Base-by-base conservation (phyloP, 1,140 invertebrate species). In the Probaryconus sp. region DNA sequence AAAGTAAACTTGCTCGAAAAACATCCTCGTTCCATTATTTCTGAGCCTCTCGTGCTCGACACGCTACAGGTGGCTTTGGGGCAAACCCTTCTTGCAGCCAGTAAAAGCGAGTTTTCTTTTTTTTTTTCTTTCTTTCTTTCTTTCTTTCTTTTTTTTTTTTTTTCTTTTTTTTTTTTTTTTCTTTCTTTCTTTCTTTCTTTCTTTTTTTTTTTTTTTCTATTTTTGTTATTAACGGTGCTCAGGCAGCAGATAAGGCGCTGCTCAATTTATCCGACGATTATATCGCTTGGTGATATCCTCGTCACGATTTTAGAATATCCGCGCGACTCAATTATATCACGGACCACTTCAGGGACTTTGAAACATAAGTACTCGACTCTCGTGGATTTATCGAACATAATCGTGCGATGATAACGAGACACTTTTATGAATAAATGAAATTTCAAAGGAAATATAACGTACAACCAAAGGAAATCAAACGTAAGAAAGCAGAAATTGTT, bases 1-100 rank as follows among this genome's bases (percentile, higher is more conserved):
- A 65, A 69, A 69, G 64, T 65, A 75, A 75, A 61, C 63, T 67
- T 58, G 64, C 63, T 74, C 63, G 71, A 74, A 74, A 74, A 74
- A 74, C 64, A 74, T 74, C 51, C 63, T 58, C 64, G 71, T 74
- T 68, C 71, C 71, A 74, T 74, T 74, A 74, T 74, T 74, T 68
- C 71, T 64, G 37, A 74, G 71, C 45, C 69, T 74, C 71, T 74
- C 64, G 55, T 61, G 64, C 71, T 63, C 71, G 70, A 63, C 70
- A 67, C 61, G 70, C 70, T 58, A 74, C 70, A 74, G 70, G 70
- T 73, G 70, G 70, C 70, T 73, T 73, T 56, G 55, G 70, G 47
- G 56, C 58, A 77, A 71, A 73, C 55, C 74, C 60, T 72, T 77
- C 47, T 55, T 43, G 45, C 71, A 68, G 79, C 55, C 47, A 55